Evolutionary conservation across 2,797 vertebrate genomes (phyloP), one percentile per base, ranked within the genome.

Genomic region (Petrocephalus sullivani): DNA sequence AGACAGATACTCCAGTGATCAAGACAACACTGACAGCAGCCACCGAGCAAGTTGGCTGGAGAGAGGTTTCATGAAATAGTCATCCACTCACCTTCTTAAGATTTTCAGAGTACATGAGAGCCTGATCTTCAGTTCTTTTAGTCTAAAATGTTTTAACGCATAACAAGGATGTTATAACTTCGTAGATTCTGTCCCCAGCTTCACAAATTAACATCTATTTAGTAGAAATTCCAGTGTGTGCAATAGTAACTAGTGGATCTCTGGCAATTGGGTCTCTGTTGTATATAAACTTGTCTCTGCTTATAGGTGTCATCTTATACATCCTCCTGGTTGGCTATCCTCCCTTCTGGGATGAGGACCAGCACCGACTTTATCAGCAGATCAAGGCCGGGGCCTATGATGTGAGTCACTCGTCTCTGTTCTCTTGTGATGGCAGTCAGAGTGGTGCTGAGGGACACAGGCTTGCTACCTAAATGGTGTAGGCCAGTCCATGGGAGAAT

Each of bases 351-450:
- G 98, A 99, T 93, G 98, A 99, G 93, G 98, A 99, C 90, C 98
- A 99, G 88, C 98, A 99, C 92, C 95, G 98, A 90, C 96, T 99
- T 41, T 99, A 99, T 91, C 98, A 99, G 95, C 98, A 99, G 94
- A 99, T 99, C 95, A 99, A 99, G 95, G 98, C 98, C n/a, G 98
- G 98, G 28, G 98, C 98, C 89, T 99, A 99, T 6, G 98, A 99
- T 90, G 98, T 99, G 94, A 95, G 97, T 96, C 61, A 89, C 81
- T 16, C 82, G 51, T 56, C 87, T 23, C 51, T 82, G n/a, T 53
- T 49, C 0, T 1, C 46, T 81, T 7, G 14, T 41, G 41, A 6
- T 51, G 6, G 41, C 78, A 16, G 46, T 3, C 16, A 10, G 4
- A 0, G 46, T 23, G 78, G 67, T 41, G 14, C 28, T 75, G 12